A percentile compares a stretch with the other conserved stretches of the same genome.
Conservation (phyloP, 2,797 vertebrate species). For the Channallabes apus region DNA sequence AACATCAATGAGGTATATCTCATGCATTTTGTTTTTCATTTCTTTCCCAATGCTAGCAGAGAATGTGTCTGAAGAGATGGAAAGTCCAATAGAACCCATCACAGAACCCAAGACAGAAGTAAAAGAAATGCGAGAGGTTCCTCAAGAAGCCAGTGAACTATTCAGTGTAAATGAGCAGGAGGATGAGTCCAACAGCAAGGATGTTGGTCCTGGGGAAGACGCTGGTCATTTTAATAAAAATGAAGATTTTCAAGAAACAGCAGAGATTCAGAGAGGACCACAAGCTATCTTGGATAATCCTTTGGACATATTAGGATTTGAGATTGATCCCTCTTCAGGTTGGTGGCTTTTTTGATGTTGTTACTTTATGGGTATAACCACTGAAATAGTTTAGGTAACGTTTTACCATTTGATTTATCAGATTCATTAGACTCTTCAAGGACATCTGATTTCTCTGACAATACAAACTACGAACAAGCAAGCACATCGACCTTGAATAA, state of each 20-base stretch:
- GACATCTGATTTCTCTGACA: slow-evolving; percentile 58
- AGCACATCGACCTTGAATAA: slow-evolving; percentile 60
- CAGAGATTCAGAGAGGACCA: slow-evolving; percentile 68
- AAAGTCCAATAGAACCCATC: slow-evolving; percentile 46
- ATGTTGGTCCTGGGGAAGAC: slow-evolving; percentile 67
- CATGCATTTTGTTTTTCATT: too few relatives aligned
- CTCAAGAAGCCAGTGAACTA: slow-evolving; percentile 47
- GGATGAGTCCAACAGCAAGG: slow-evolving; percentile 46
- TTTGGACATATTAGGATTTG: slow-evolving; percentile 63
- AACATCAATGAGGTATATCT: too few relatives aligned
- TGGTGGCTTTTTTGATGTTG: slow-evolving; percentile 41
- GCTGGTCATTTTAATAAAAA: slow-evolving; percentile 72
- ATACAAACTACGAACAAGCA: slow-evolving; percentile 57
- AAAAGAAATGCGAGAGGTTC: slow-evolving; percentile 43
- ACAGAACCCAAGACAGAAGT: slow-evolving; percentile 24
- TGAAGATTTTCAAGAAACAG: slow-evolving; percentile 66
- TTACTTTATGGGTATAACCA: neutral
- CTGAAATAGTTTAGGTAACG: neutral
- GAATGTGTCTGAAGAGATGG: slow-evolving; percentile 22
- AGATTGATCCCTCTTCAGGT: slow-evolving; percentile 71
- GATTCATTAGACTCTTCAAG: slow-evolving; percentile 63
- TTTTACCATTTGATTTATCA: slow-evolving; percentile 50
- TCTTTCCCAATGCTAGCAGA: slow-evolving; percentile 29
- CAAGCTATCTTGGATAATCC: slow-evolving; percentile 69
- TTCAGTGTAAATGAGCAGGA: slow-evolving; percentile 37